Base-by-base conservation (phyloP, 1,140 invertebrate genomes). In the Drosophila pruinosa region DNA sequence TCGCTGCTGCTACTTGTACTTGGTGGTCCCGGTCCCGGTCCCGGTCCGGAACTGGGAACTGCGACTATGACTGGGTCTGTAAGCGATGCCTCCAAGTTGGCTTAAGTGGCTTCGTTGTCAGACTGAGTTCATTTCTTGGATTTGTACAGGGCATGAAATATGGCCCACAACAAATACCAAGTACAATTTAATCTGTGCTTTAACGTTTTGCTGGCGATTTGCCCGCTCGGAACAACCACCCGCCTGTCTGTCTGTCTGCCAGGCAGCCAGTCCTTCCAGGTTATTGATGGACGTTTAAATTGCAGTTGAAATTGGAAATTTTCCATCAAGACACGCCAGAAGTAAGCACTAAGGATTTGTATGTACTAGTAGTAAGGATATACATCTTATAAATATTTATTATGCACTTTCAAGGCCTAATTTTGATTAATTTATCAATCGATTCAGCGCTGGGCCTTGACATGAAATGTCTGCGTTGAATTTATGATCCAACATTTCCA, bases 391-490 rank as follows among this genome's bases (percentile, higher is more conserved):
- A 88, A 88, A 88, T 88, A 82, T 88, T 88, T 88, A 88, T 86
- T 71, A 81, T 75, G 68, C 67, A 75, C 65, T 75, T 65, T 82
- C 82, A 88, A 88, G 82, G 82, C 45, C 81, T 81, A 68, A 85
- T 85, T 81, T 59, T 71, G 77, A 85, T 85, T 85, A 85, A 86
- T 85, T 85, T 81, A 86, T 85, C 81, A 81, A 85, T 86, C 81
- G 81, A 85, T 81, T 86, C 5, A 58, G 26, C 43, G 75, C 24
- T 39, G 62, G 77, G 81, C 81, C 81, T 85, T 85, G 81, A 85
- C 81, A 85, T 69, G 81, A 77, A 86, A 85, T 73, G 81, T 80
- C 47, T 28, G 39, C 59, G 26, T 45, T 61, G 64, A 75, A 85
- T 86, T 86, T 85, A 85, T 86, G 62, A 63, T 73, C 64, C 61